Percentiles rank a stretch among this genome's conserved stretches.
phyloP scores from a whole-genome alignment of 2,113 vertebrate species.

The Calidris pugnax region DNA sequence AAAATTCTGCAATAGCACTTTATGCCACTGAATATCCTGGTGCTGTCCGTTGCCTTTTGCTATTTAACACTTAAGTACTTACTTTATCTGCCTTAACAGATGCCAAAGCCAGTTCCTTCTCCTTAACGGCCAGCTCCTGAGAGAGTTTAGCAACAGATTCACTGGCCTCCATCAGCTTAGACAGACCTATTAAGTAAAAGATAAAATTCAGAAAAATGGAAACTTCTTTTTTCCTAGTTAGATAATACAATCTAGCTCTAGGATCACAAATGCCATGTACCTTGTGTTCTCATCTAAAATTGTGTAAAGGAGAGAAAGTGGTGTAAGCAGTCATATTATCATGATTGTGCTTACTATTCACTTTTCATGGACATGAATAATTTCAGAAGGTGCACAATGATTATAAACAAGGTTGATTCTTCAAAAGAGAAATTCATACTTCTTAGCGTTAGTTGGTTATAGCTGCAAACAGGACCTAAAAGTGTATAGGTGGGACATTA shows the following conservation, averaged over 20 bases:
- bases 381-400: not conserved
- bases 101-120: slow-evolving; percentile 84
- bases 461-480: not conserved
- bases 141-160: slow-evolving; percentile 80
- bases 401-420: not conserved
- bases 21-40: not conserved
- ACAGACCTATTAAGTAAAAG: slow-evolving; percentile 68
- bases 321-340: not conserved
- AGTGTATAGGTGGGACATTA: not conserved
- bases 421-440: not conserved
- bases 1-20: not conserved
- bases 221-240: not conserved
- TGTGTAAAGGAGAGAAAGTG: not conserved
- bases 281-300: not conserved
- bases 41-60: not conserved
- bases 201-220: slow-evolving; percentile 2
- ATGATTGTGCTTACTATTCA: not conserved
- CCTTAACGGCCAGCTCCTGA: slow-evolving; percentile 77
- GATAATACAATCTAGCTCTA: not conserved
- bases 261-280: not conserved
- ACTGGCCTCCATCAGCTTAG: slow-evolving; percentile 87
- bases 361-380: not conserved
- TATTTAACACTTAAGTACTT: slow-evolving; percentile 10
- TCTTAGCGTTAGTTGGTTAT: not conserved
- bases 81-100: slow-evolving; percentile 85